phyloP scores from a whole-genome alignment of 2,113 vertebrate species.

The Shinisaurus crocodilurus region DNA sequence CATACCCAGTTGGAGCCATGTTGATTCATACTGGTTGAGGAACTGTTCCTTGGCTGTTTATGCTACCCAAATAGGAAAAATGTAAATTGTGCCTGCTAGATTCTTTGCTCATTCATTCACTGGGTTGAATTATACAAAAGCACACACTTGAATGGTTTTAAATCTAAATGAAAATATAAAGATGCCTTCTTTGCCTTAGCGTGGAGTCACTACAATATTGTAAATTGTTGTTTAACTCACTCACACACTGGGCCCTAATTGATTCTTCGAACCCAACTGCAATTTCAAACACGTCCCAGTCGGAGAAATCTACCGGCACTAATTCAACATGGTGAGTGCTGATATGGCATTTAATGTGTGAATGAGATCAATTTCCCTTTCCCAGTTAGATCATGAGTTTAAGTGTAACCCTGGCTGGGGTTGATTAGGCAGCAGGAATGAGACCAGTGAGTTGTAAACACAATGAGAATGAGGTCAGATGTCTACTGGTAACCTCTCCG shows the following conservation, averaged over 20 bases:
- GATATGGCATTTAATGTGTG: slow-evolving; percentile 63
- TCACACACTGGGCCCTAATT: slow-evolving; percentile 75
- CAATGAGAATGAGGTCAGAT: background rate
- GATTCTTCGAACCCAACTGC: slow-evolving; percentile 79
- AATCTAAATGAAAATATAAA: slow-evolving; percentile 78
- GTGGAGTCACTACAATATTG: slow-evolving; percentile 60
- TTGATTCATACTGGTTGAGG: slow-evolving; percentile 20
- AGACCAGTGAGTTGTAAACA: background rate
- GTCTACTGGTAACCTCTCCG: background rate
- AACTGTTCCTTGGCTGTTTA: slow-evolving; percentile 24
- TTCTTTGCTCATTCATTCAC: slow-evolving; percentile 67
- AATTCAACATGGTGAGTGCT: slow-evolving; percentile 72
- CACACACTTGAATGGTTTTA: slow-evolving; percentile 76
- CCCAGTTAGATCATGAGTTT: slow-evolving; percentile 13
- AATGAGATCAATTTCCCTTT: slow-evolving; percentile 66
- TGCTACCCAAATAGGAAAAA: slow-evolving; percentile 35
- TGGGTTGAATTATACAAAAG: slow-evolving; percentile 72
- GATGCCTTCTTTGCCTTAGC: slow-evolving; percentile 38
- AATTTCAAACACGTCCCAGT: slow-evolving; percentile 71
- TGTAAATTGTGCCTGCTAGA: slow-evolving; percentile 51
- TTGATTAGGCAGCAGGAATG: accelerated
- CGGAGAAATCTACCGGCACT: slow-evolving; percentile 78
- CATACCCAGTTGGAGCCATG: accelerated
- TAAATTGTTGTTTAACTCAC: slow-evolving; percentile 75
- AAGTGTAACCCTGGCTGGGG: slow-evolving; percentile 8